phyloP scores from a whole-genome alignment of 2,888 invertebrate species.

The Brenthis daphne region DNA sequence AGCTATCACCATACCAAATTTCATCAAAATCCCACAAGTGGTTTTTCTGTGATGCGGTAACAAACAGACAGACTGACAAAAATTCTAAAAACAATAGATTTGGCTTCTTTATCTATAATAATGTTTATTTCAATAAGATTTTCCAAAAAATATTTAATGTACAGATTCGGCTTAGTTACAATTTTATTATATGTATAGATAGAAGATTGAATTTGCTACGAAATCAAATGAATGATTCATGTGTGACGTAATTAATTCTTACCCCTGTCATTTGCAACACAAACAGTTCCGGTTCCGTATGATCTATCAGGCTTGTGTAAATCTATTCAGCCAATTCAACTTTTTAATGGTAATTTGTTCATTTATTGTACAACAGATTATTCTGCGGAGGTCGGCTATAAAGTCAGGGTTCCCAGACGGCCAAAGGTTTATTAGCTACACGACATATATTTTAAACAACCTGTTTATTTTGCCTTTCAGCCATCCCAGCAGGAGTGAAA shows the following conservation, averaged over 20 bases:
- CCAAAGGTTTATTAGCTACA: constrained; percentile 32
- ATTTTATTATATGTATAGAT: too few species aligned
- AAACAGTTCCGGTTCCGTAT: neutral
- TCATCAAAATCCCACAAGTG: too few species aligned
- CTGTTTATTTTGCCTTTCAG: constrained; percentile 29
- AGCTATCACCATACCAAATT: too few species aligned
- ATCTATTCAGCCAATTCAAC: neutral
- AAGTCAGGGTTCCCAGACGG: constrained; percentile 25
- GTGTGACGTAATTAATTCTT: neutral
- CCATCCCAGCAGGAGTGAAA: constrained; percentile 9
- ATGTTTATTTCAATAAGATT: too few species aligned
- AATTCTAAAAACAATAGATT: too few species aligned
- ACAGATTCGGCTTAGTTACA: too few species aligned
- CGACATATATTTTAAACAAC: constrained; percentile 34
- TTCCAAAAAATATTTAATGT: too few species aligned
- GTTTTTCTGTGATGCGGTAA: too few species aligned
- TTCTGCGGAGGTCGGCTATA: constrained; percentile 27
- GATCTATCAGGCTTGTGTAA: neutral
- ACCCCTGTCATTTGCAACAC: neutral
- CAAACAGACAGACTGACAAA: too few species aligned
- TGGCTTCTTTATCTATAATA: too few species aligned
- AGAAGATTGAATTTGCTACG: too few species aligned
- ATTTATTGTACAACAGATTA: constrained; percentile 28
- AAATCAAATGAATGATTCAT: too few species aligned
- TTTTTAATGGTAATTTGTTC: constrained; percentile 15